Conservation (phyloP, 2,113 vertebrate species). For the Spea bombifrons region DNA sequence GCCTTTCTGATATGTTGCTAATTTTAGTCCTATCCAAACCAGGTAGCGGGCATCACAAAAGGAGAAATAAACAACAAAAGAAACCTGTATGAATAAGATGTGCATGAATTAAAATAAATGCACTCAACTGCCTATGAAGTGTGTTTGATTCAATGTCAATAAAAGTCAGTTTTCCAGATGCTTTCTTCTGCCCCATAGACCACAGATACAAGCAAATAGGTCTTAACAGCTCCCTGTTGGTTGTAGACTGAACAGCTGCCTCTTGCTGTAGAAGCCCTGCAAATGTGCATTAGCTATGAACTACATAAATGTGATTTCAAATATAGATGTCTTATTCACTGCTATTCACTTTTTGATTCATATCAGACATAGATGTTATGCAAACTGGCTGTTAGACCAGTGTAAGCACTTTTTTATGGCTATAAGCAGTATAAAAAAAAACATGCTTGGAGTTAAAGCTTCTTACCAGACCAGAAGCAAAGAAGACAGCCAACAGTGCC, state of each 20-base stretch:
- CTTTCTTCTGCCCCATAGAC: background rate
- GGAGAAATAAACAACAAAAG: too few species aligned
- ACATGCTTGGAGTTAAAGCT: slow-evolving; percentile 1
- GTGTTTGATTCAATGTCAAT: background rate
- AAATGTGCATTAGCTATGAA: background rate
- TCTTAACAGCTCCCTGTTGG: background rate
- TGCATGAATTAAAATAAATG: too few species aligned
- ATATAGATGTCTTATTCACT: background rate
- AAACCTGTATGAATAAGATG: too few species aligned
- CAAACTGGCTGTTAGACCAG: too few species aligned
- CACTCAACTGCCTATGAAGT: too few species aligned
- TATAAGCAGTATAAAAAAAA: too few species aligned
- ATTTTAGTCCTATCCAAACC: too few species aligned
- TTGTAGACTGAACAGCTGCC: background rate
- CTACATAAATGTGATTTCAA: background rate
- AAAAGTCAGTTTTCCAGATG: background rate
- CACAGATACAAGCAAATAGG: background rate
- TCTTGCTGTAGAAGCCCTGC: background rate
- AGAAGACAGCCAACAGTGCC: slow-evolving; percentile 92
- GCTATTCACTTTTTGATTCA: background rate
- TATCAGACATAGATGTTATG: too few species aligned
- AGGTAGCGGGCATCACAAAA: too few species aligned
- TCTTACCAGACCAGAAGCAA: slow-evolving; percentile 94
- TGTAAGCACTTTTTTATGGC: too few species aligned
- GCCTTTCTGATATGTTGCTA: too few species aligned